Base-by-base conservation (phyloP, 2,797 vertebrate species). In the Synaphobranchus kaupii region DNA sequence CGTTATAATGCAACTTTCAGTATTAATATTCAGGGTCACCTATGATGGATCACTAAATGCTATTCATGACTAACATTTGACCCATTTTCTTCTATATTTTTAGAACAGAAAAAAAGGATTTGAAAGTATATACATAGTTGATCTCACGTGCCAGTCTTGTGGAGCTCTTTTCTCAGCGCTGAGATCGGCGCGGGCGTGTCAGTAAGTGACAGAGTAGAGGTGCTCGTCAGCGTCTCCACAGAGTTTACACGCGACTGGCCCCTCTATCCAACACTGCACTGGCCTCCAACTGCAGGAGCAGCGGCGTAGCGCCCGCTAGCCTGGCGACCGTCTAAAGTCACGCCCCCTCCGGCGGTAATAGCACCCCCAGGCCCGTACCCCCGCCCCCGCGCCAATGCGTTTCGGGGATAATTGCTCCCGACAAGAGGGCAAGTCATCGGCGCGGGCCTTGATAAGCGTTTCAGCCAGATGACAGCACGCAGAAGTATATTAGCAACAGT, bases 391-490 rank as follows among this genome's bases (percentile, higher is more conserved):
- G 96, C 97, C 96, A 20, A 48, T n/a, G 78, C 78, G 22, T 48
- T 97, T 95, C 95, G 95, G 95, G 95, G 95, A 96, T 99, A 99
- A 99, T 99, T 98, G 97, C 97, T 96, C 96, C 96, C 96, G 98
- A 99, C 98, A 98, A 98, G 97, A 96, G 97, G 97, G 97, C 96
- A 97, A 97, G 97, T 98, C 97, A 96, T 98, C 97, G 98, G 97
- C 96, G 95, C 95, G 92, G 96, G 78, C 95, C 96, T 96, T 98
- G 98, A 99, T 99, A 98, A 99, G 98, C 98, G 98, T 99, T 98
- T 97, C 97, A 96, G 95, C 97, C 96, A 98, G 96, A 99, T 98
- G 98, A 98, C 99, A 99, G 98, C 97, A 95, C 96, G 97, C 98
- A 97, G 97, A 98, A 96, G 96, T 97, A 95, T 97, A 96, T 97